Conservation (phyloP, 2,888 invertebrate species). For the Leucoptera coffeella region DNA sequence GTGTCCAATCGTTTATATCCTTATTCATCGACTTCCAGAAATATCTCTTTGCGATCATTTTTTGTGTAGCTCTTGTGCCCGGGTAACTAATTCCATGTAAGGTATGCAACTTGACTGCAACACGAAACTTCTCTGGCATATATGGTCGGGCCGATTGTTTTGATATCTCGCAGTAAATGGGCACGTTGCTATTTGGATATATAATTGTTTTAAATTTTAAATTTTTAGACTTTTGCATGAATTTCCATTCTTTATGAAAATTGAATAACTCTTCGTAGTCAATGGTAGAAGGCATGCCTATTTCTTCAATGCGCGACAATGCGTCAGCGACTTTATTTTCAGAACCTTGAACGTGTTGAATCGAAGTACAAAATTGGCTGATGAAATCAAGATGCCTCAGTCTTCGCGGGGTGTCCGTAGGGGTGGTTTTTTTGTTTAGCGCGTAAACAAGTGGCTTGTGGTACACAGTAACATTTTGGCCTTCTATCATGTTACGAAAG, state of each 20-base stretch:
- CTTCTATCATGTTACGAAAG: constrained; percentile 8
- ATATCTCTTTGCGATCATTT: background rate
- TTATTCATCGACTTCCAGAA: constrained; percentile 1
- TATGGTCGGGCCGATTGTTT: constrained; percentile 1
- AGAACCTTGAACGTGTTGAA: constrained; percentile 6
- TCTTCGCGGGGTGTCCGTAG: no score
- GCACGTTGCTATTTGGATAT: no score
- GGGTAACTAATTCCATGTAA: constrained; percentile 2
- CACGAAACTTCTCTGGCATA: background rate
- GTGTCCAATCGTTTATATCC: no score
- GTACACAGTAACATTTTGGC: constrained; percentile 4
- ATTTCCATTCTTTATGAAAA: no score
- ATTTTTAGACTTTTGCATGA: no score
- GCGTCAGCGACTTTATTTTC: constrained; percentile 8
- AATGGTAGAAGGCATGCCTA: no score
- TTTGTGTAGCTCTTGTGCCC: background rate
- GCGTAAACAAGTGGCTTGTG: constrained; percentile 2
- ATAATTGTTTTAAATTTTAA: no score
- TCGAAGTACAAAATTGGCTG: constrained; percentile 8
- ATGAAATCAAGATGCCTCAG: no score
- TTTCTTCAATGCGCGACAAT: constrained; percentile 7
- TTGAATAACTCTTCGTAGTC: constrained; percentile 3
- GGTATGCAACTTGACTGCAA: background rate
- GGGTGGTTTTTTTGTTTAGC: background rate
- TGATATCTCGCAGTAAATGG: constrained; percentile 1